Conservation (phyloP, 1,140 invertebrate genomes). For the Drosophila suzukii region DNA sequence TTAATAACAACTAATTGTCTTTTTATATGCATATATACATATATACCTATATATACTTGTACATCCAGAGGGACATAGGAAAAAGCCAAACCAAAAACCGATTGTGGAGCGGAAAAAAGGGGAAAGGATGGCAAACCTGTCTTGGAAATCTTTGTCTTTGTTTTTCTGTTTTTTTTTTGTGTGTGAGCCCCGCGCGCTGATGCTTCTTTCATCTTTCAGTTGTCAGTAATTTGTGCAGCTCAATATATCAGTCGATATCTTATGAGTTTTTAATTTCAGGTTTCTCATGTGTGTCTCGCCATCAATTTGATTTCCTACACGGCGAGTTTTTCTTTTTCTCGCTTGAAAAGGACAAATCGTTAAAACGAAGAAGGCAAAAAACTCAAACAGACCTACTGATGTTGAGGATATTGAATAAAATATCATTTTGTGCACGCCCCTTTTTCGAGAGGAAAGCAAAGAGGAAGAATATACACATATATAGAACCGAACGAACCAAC, state of each 20-base stretch:
- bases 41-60: constrained; percentile 49
- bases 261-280: constrained; percentile 85
- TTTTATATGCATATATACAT: constrained; percentile 72
- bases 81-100: constrained; percentile 12
- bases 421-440: constrained; percentile 84
- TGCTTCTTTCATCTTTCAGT: constrained; percentile 74
- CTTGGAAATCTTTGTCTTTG: constrained; percentile 62
- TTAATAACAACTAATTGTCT: constrained; percentile 83
- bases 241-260: constrained; percentile 85
- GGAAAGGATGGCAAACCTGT: constrained; percentile 58
- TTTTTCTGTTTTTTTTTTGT: constrained; percentile 11
- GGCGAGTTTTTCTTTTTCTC: constrained; percentile 59
- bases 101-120: constrained; percentile 1
- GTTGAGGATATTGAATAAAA: constrained; percentile 84
- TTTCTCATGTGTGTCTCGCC: constrained; percentile 51
- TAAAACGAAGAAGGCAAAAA: constrained; percentile 12
- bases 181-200: constrained; percentile 1
- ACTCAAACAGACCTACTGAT: constrained; percentile 1
- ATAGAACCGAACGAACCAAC: constrained; percentile 11
- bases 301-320: constrained; percentile 82
- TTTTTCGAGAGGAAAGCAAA: constrained; percentile 29
- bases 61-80: constrained; percentile 5
- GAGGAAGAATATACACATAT: not conserved
- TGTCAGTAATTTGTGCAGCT: constrained; percentile 84
- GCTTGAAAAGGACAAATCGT: constrained; percentile 84